These are phyloP conservation scores for Dryococelus australis DNA, from an alignment of 2,888 invertebrate genomes.

Conservation along the genomic window DNA sequence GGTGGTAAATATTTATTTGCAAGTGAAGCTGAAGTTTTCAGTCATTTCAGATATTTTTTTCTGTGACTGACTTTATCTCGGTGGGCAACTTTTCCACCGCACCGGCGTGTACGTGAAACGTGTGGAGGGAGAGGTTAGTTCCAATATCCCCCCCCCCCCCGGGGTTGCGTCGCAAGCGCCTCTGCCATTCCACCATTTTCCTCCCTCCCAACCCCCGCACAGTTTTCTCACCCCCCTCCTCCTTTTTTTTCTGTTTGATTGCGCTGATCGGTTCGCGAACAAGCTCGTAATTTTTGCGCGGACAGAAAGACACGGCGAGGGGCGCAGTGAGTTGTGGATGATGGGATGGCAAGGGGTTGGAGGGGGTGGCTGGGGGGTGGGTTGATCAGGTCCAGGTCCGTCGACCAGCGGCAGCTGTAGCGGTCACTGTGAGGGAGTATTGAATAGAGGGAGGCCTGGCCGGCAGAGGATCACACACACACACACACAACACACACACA, in stretches of 20 bases:
- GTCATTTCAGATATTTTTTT: no score
- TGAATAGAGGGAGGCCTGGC: not conserved
- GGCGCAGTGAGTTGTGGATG: not conserved
- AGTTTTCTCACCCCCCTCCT: not conserved
- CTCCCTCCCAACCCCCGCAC: not conserved
- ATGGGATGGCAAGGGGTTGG: not conserved
- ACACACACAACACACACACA: no score
- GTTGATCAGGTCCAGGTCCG: slow-evolving; percentile 23
- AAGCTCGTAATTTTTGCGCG: slow-evolving; percentile 29
- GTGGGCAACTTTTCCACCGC: not conserved
- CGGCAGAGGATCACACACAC: not conserved
- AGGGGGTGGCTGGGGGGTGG: not conserved
- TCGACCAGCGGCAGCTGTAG: slow-evolving; percentile 35
- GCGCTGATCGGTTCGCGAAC: slow-evolving; percentile 17
- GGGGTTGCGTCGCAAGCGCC: not conserved
- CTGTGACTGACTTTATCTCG: not conserved
- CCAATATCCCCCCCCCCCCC: not conserved
- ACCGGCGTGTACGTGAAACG: not conserved
- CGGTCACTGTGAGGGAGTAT: slow-evolving; percentile 31
- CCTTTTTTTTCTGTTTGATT: not conserved
- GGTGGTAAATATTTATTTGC: no score
- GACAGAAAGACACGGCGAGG: slow-evolving; percentile 17
- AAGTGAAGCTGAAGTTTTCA: no score
- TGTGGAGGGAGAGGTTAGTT: not conserved
- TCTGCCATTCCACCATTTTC: not conserved